Base-by-base conservation (phyloP, 2,888 invertebrate genomes). In the Scotopteryx bipunctaria region DNA sequence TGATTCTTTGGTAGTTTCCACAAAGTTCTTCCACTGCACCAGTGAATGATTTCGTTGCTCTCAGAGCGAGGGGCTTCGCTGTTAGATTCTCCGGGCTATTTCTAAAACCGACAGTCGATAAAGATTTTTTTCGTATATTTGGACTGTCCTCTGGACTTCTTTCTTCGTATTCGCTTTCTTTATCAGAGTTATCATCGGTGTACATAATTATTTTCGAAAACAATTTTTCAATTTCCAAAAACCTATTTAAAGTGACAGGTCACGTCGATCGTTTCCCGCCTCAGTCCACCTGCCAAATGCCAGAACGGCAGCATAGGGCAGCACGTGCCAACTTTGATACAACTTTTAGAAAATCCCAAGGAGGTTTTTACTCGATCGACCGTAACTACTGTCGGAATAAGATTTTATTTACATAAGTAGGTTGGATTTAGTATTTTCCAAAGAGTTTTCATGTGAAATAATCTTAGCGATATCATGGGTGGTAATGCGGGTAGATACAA, bases 41-140 rank as follows among this genome's bases (percentile, higher is more conserved):
- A 0, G 88, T 86, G 43, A 88, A 86, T 5, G 90, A 90, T 60
- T 89, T 89, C 8, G 90, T 88, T 16, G 88, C 84, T 5, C 90
- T 77, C 16, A 88, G 66, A n/a, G 81, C 76, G 44, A 86, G 64
- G 1, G 89, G 88, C 37, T 83, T 69, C 4, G 76, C 81, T 57
- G 72, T 80, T 60, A 78, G 80, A 56, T 82, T 83, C 16, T 87
- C 88, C 1, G 69, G 57, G 40, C 68, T 81, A 50, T 77, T 86
- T 56, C 83, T 71, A 45, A 89, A 90, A 13, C 84, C 88, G 5
- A 86, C 83, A 2, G 86, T 80, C 0, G 90, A 90, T 37, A 89
- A 51, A 1, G 87, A 90, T 63, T 89, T 89, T 59, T 86, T 88
- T 11, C 81, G 86, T 21, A 88, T 71, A 63, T 74, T 85, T 1